A percentile compares a stretch with the other conserved stretches of the same genome.
These are phyloP conservation scores for Hermetia illucens DNA, from an alignment of 1,140 invertebrate species.

Conservation along the genomic window DNA sequence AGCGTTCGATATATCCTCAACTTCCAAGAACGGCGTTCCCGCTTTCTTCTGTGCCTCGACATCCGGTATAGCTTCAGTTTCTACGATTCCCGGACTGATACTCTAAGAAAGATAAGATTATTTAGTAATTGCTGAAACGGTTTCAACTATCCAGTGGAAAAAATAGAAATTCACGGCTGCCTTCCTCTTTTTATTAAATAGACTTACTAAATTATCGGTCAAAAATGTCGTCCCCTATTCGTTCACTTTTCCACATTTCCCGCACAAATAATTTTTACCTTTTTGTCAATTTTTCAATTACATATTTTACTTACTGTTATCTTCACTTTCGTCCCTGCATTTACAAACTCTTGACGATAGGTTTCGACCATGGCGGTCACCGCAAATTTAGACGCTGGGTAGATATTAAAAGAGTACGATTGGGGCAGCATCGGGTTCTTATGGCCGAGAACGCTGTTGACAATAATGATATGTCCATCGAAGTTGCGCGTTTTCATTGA, in stretches of 20 bases:
- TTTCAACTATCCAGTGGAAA: too few relatives aligned
- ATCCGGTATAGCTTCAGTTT: conserved; percentile 17
- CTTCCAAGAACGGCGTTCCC: conserved; percentile 7
- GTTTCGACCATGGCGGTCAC: conserved; percentile 36
- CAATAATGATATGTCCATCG: conserved; percentile 38
- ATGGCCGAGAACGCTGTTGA: conserved; percentile 36
- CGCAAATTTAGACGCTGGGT: conserved; percentile 39
- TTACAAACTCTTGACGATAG: conserved; percentile 34
- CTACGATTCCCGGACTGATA: conserved; percentile 27
- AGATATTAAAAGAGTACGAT: conserved; percentile 20
- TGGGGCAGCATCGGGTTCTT: conserved; percentile 12
- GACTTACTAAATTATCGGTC: neutral
- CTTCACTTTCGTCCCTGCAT: conserved; percentile 23
- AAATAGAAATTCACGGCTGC: too few relatives aligned
- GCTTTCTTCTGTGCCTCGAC: neutral
- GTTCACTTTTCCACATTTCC: conserved; percentile 1
- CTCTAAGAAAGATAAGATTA: conserved; percentile 14
- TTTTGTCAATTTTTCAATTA: too few relatives aligned
- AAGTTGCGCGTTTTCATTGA: conserved; percentile 35
- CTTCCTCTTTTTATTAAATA: too few relatives aligned
- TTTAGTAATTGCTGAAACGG: neutral
- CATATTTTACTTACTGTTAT: conserved; percentile 27
- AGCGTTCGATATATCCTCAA: conserved; percentile 30
- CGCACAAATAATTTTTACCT: neutral
- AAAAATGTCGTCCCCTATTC: neutral